Base-by-base conservation (phyloP, 2,888 invertebrate species). In the Lochmaea capreae region DNA sequence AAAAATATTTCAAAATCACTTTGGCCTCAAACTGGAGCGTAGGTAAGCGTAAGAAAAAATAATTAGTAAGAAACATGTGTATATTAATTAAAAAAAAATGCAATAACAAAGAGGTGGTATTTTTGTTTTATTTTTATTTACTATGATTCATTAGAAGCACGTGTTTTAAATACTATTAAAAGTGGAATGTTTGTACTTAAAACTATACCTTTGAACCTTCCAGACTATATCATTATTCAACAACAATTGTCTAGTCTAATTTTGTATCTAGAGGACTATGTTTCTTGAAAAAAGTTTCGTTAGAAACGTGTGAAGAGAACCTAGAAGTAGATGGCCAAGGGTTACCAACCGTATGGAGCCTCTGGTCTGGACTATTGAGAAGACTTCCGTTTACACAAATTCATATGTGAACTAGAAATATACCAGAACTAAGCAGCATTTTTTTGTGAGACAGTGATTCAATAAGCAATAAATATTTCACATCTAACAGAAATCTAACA, bases 1-100 rank as follows among this genome's bases (percentile, higher is more conserved):
- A 70, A 70, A 70, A 69, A 63, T 62, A 66, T 69, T 66, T 75
- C 72, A 63, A 70, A 70, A 63, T 70, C 59, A 49, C 9, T 63
- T 42, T 70, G 70, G 43, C 70, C 70, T 65, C 63, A 63, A 70
- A 70, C 63, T 70, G 16, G 43, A 70, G 54, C 70, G 63, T 54
- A 70, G 42, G 63, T 70, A 63, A 12, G 18, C 16, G 52, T 18
- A 63, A 63, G 26, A 62, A 61, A 39, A 39, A 9, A 39, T 61
- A 61, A 61, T 61, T 61, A 61, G 54, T 54, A 8, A 18, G 10
- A 3, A 10, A 18, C 6, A 54, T 18, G 54, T 54, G 54, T 10
- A 54, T 16, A 54, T 18, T 16, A 18, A 54, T 54, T 9, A 16
- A 54, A 14, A 14, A 49, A 49, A 49, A 49, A 49, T 49, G 14